A percentile compares a stretch with the other conserved stretches of the same genome.
phyloP scores from a whole-genome alignment of 2,113 vertebrate genomes.

The Hippopotamus amphibius region DNA sequence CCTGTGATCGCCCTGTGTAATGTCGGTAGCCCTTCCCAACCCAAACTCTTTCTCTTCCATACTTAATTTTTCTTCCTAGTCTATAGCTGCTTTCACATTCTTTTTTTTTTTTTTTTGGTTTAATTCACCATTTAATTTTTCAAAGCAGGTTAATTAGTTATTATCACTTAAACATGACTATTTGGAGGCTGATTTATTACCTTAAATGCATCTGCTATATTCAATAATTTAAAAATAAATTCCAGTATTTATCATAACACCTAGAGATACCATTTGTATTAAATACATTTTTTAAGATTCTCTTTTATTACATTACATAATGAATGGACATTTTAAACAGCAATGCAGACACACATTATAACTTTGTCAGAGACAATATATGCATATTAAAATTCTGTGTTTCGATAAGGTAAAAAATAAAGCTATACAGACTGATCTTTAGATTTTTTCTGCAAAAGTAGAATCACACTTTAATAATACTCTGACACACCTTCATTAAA shows the following conservation, averaged over 20 bases:
- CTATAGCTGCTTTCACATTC: not conserved
- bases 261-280: slow-evolving; percentile 79
- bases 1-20: not conserved
- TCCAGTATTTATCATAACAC: slow-evolving; percentile 81
- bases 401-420: slow-evolving; percentile 86
- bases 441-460: slow-evolving; percentile 87
- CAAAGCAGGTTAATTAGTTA: slow-evolving; percentile 83
- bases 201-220: slow-evolving; percentile 81
- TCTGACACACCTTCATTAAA: slow-evolving; percentile 83
- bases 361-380: slow-evolving; percentile 70
- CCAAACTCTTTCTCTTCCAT: not conserved
- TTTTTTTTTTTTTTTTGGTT: slow-evolving; percentile 66
- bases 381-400: slow-evolving; percentile 79
- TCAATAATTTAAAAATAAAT: slow-evolving; percentile 84
- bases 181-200: slow-evolving; percentile 85
- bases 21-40: not conserved
- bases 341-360: slow-evolving; percentile 64
- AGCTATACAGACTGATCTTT: slow-evolving; percentile 85
- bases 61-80: not conserved
- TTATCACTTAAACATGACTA: slow-evolving; percentile 75
- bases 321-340: slow-evolving; percentile 76
- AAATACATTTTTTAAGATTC: slow-evolving; percentile 83
- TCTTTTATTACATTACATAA: slow-evolving; percentile 81
- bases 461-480: slow-evolving; percentile 83
- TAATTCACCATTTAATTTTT: slow-evolving; percentile 82